Conservation (phyloP, 2,113 vertebrate genomes). For the Puffinus mauretanicus region DNA sequence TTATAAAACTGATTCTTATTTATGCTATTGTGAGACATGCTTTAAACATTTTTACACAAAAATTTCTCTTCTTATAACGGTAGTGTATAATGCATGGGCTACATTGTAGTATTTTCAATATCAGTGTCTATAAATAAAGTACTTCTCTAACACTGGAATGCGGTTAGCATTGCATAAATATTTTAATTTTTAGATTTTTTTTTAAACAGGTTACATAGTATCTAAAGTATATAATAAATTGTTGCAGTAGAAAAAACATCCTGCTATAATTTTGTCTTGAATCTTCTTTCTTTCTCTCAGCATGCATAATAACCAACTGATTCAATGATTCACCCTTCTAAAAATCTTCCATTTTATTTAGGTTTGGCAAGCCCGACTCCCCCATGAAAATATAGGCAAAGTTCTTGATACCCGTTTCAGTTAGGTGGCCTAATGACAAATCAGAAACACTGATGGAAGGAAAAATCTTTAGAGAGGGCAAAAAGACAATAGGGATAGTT, state of each 20-base stretch:
- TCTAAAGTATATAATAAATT: background rate
- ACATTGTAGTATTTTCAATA: background rate
- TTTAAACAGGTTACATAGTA: background rate
- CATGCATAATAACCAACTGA: background rate
- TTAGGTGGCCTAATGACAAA: background rate
- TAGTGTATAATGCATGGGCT: background rate
- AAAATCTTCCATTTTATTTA: background rate
- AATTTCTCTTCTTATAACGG: background rate
- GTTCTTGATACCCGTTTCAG: background rate
- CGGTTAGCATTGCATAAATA: background rate
- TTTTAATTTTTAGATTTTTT: background rate
- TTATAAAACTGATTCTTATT: background rate
- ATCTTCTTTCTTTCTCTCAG: background rate
- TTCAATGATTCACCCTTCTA: background rate
- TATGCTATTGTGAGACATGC: background rate
- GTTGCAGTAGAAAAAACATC: background rate
- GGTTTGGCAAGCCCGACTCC: background rate
- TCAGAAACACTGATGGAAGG: background rate
- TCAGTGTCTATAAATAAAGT: background rate
- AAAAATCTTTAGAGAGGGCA: background rate
- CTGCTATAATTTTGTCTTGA: background rate
- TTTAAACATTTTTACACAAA: background rate
- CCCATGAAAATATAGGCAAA: background rate
- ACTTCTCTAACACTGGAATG: background rate
- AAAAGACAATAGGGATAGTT: background rate